Evolutionary conservation across 2,797 vertebrate genomes (phyloP).

Genomic region (Syngnathus rostellatus): DNA sequence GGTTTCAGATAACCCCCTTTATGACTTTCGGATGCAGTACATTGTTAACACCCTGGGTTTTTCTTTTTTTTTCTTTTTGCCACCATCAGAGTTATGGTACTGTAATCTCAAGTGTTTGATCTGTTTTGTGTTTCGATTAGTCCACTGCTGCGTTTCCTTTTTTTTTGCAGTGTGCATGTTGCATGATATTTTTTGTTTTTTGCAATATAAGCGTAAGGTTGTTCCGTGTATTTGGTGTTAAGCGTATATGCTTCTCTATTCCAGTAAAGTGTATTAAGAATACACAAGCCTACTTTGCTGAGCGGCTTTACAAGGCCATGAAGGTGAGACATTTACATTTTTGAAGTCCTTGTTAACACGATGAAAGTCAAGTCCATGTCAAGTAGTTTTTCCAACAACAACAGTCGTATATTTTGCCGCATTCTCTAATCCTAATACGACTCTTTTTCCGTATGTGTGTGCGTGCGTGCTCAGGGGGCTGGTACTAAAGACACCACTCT

Average conservation of each 20-base stretch:
- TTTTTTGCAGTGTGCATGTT: not conserved
- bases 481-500: slow-evolving; percentile 92
- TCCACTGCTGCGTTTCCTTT: not conserved
- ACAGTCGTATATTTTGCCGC: not conserved
- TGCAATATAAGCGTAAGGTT: not conserved
- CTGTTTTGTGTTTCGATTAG: slow-evolving; percentile 3
- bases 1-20: not conserved
- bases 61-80: slow-evolving; percentile 38
- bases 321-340: slow-evolving; percentile 66
- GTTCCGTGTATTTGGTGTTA: not conserved
- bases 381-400: not conserved
- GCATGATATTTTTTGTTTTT: not conserved
- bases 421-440: not conserved
- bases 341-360: not conserved
- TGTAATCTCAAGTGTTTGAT: slow-evolving; percentile 42
- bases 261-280: slow-evolving; percentile 96
- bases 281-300: slow-evolving; percentile 86
- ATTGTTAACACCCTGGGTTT: too few relatives aligned
- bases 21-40: too few relatives aligned
- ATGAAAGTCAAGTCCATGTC: not conserved
- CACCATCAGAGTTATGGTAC: slow-evolving; percentile 62
- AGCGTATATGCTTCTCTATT: slow-evolving; percentile 34
- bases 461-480: slow-evolving; percentile 68
- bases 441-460: not conserved
- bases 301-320: slow-evolving; percentile 93